phyloP scores from a whole-genome alignment of 2,888 invertebrate genomes.

The Drosophila melanocephala region DNA sequence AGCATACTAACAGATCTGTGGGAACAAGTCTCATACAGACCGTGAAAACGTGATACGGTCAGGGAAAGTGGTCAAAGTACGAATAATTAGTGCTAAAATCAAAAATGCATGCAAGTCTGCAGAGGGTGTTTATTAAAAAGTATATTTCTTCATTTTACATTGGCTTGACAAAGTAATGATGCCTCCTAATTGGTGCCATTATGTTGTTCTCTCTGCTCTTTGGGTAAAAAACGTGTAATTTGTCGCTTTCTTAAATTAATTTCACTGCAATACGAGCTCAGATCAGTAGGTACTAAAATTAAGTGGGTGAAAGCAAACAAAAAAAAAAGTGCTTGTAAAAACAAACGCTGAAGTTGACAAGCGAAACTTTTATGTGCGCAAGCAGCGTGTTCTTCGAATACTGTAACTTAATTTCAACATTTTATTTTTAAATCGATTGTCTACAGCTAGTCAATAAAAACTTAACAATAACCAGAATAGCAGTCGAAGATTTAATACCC shows the following conservation, averaged over 20 bases:
- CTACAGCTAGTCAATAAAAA: constrained; percentile 61
- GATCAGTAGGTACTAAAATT: not conserved
- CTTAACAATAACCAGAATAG: not conserved
- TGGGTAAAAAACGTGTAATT: constrained; percentile 15
- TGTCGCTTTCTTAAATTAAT: constrained; percentile 53
- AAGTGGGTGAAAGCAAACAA: not conserved
- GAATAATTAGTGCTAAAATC: constrained; percentile 41
- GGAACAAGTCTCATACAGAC: not conserved
- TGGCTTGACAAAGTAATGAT: constrained; percentile 31
- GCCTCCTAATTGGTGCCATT: constrained; percentile 49
- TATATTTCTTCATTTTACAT: constrained; percentile 3
- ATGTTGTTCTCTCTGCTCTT: not conserved
- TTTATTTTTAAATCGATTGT: constrained; percentile 72
- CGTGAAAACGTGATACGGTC: not conserved
- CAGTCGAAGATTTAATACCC: not conserved
- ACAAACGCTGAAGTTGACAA: constrained; percentile 47
- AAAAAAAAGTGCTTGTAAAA: constrained; percentile 43
- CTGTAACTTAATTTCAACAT: constrained; percentile 67
- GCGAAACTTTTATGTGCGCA: constrained; percentile 48
- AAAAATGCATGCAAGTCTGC: constrained; percentile 47
- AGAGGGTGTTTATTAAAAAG: constrained; percentile 20
- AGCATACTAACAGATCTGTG: too few species aligned
- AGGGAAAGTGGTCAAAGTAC: not conserved
- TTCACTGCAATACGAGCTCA: constrained; percentile 57
- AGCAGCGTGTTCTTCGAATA: constrained; percentile 41